Percentiles rank a stretch among this genome's conserved stretches.
Conservation (phyloP, 2,888 invertebrate species). For the Dendrolimus houi region DNA sequence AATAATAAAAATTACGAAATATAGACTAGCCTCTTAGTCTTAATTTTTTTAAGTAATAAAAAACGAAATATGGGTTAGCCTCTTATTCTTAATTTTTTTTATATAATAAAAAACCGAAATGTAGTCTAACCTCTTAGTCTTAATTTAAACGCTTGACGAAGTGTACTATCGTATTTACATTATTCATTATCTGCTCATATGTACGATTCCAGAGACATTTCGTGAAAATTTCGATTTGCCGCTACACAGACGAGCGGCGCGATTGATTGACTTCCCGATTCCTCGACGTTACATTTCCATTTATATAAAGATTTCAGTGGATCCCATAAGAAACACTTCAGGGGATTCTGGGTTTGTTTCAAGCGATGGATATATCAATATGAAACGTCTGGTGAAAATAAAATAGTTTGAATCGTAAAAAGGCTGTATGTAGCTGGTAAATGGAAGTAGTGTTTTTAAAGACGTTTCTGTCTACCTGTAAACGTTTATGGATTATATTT, state of each 20-base stretch:
- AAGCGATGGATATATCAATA: slow-evolving; percentile 4
- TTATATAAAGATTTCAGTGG: slow-evolving; percentile 57
- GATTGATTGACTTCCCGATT: slow-evolving; percentile 55
- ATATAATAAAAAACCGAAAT: no score
- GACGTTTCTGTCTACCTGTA: no score
- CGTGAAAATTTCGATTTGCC: slow-evolving; percentile 59
- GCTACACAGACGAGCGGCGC: slow-evolving; percentile 53
- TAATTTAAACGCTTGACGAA: background rate
- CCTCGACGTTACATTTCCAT: slow-evolving; percentile 50
- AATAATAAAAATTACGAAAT: no score
- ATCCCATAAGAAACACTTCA: slow-evolving; percentile 29
- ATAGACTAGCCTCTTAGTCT: no score
- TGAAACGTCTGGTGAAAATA: background rate
- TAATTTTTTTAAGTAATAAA: no score
- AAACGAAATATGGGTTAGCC: no score
- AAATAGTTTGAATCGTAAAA: background rate
- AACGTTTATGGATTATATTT: no score
- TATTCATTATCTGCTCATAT: slow-evolving; percentile 13
- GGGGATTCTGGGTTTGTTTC: slow-evolving; percentile 21
- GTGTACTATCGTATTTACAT: background rate
- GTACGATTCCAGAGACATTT: slow-evolving; percentile 42
- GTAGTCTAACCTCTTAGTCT: no score
- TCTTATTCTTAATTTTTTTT: no score
- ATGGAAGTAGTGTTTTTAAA: no score
- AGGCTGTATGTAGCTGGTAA: no score